Base-by-base conservation (phyloP, 2,888 invertebrate genomes). In the Heliconius ethilla region DNA sequence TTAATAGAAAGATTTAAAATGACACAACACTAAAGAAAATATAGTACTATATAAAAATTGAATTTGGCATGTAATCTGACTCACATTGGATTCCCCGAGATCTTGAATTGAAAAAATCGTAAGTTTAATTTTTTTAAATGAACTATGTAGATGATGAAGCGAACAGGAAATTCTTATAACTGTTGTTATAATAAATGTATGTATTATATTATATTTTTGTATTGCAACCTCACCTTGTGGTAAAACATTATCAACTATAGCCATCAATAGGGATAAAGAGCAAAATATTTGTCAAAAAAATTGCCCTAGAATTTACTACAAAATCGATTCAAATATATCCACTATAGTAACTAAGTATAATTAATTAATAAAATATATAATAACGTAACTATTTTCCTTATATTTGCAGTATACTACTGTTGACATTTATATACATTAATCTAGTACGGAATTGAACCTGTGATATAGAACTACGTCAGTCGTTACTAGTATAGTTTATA, bases 161-260 rank as follows among this genome's bases (percentile, higher is more conserved):
- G 22, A 37, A 37, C 67, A 67, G 67, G 37, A 67, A 37, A 37
- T 11, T 67, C 37, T 67, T 37, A 37, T n/a, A 67, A 67, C 22
- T 37, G n/a, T 67, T n/a, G 33, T 37, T 11, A 37, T 5, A 7
- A 13, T 66, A 37, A n/a, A 66, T 11, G 22, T 3, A 66, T 4
- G 1, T 66, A n/a, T 37, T n/a, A n/a, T n/a, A n/a, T n/a, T n/a
- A n/a, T n/a, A n/a, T n/a, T n/a, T n/a, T n/a, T n/a, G 1, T 33
- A 66, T 66, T 33, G 33, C 66, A 1, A 66, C 33, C 22, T 22
- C 22, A 1, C 15, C 45, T 45, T 15, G 15, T 15, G 15, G 15
- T 4, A 40, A 40, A 45, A 45, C 45, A 45, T 45, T 45, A 45
- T 45, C 15, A 45, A 15, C 45, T 45, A 15, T 15, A 15, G 5